Base-by-base conservation (phyloP, 1,140 invertebrate genomes). In the Maniola jurtina region DNA sequence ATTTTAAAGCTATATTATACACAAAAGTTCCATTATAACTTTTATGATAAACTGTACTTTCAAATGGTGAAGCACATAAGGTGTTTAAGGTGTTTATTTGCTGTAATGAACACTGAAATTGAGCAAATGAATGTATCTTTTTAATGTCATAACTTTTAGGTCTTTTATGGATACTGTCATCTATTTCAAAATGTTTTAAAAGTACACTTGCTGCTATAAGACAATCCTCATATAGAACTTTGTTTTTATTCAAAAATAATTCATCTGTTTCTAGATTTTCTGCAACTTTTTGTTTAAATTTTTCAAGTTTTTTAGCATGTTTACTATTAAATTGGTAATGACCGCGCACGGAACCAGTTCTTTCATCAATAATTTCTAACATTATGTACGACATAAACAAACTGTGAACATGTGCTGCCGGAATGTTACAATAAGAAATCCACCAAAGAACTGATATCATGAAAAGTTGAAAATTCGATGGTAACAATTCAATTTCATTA, bases 11-110 rank as follows among this genome's bases (percentile, higher is more conserved):
- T 8, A 95, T 84, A 91, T 96, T 96, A 73, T 96, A 96, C 5
- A 95, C 72, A 78, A 96, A 93, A 7, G 94, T 94, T 0, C 95
- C 95, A 88, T 95, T 94, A 70, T 92, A 95, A 55, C 93, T 89
- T 71, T 93, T 91, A 50, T 89, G 91, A 77, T 94, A 90, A 42
- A 86, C 83, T 40, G 91, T 91, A 73, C 84, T 79, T 62, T 86
- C 68, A 72, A 93, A 93, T 0, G 93, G 94, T 68, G 83, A 86
- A 25, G 89, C 80, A n/a, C 95, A 88, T 25, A 96, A 74, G 0
- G 84, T 84, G 90, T 96, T 96, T 14, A 96, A 86, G 64, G 92
- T 86, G 69, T 93, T 93, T 1, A 93, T 78, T 57, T 94, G 92
- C 47, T 88, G 92, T 16, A 95, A 80, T 72, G 94, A 93, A 82